These are phyloP conservation scores for Eupithecia subfuscata DNA, from an alignment of 2,888 invertebrate genomes.

Conservation along the genomic window DNA sequence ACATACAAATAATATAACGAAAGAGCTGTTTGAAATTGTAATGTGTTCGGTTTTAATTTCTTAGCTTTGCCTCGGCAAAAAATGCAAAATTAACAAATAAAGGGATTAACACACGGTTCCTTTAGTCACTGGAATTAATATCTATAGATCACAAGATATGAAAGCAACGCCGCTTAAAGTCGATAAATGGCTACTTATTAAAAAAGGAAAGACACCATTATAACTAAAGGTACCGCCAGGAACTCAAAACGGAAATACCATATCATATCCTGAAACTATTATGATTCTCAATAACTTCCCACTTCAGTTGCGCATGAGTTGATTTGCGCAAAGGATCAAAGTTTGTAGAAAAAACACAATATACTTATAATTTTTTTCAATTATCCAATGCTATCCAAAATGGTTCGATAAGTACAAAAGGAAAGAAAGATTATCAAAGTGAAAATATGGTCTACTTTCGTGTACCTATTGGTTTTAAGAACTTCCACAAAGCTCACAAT, in stretches of 20 bases:
- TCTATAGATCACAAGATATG: conserved; percentile 6
- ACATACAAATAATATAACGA: neutral
- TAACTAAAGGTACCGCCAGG: conserved; percentile 61
- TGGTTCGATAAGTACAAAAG: conserved; percentile 11
- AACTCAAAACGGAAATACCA: conserved; percentile 72
- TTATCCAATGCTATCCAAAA: conserved; percentile 35
- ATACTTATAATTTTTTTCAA: conserved; percentile 32
- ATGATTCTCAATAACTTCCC: conserved; percentile 58
- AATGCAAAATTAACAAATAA: neutral
- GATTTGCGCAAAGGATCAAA: conserved; percentile 71
- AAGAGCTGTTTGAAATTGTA: neutral
- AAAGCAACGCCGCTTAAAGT: conserved; percentile 24
- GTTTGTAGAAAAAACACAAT: conserved; percentile 50
- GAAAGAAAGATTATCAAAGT: conserved; percentile 9
- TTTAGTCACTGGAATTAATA: neutral
- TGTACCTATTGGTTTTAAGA: conserved; percentile 1
- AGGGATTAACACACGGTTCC: neutral
- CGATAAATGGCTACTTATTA: neutral
- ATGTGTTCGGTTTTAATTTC: neutral
- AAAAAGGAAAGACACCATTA: conserved; percentile 66
- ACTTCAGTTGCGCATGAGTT: conserved; percentile 71
- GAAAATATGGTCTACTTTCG: conserved; percentile 18
- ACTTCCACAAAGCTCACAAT: neutral
- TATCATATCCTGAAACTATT: conserved; percentile 73
- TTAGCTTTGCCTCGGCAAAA: neutral